phyloP scores from a whole-genome alignment of 2,113 vertebrate genomes.

The Tragelaphus scriptus region DNA sequence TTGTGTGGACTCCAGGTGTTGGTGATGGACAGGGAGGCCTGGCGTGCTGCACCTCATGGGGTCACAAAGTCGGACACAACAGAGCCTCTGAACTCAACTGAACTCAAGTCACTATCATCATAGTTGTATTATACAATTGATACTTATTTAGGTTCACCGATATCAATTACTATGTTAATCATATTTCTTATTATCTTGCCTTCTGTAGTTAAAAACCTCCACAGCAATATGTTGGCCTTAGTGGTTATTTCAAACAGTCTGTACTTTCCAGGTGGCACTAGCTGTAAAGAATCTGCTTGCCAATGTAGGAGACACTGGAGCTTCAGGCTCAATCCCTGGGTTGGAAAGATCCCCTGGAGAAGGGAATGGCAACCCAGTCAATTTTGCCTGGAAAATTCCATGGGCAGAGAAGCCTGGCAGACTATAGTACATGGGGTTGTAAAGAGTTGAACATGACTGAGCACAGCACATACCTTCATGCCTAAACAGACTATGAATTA shows the following conservation, averaged over 20 bases:
- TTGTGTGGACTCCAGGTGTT: too few species aligned
- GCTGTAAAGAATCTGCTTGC: background rate
- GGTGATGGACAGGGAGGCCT: too few species aligned
- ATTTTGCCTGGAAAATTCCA: background rate
- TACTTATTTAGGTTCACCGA: background rate
- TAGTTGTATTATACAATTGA: background rate
- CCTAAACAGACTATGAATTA: background rate
- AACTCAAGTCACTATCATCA: background rate
- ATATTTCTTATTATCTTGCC: background rate
- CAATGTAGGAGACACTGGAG: background rate
- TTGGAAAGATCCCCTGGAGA: background rate
- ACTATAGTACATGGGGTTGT: background rate
- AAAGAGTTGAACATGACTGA: background rate
- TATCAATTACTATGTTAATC: background rate
- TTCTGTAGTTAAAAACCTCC: background rate
- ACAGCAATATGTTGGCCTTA: background rate
- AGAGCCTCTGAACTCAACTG: too few species aligned
- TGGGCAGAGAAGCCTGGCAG: background rate
- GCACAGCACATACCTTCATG: background rate
- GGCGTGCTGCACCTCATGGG: too few species aligned
- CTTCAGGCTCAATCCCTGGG: background rate
- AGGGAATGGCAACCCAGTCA: background rate
- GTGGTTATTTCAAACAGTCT: background rate
- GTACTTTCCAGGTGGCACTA: background rate
- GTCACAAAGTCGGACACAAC: fast-evolving